phyloP scores from a whole-genome alignment of 2,113 vertebrate species.

The Helogale parvula region DNA sequence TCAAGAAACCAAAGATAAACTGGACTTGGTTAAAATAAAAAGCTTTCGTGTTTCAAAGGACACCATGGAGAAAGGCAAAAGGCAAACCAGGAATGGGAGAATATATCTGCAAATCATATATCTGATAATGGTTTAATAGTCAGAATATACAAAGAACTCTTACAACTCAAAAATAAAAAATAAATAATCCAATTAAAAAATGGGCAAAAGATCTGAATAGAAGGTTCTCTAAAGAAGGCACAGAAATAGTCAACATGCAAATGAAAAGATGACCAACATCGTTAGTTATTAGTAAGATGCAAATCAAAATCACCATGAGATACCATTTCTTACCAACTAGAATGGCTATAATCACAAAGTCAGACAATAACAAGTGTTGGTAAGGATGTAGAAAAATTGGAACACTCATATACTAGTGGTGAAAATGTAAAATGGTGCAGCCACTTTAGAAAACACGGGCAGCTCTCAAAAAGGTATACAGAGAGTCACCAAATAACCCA shows the following conservation, averaged over 20 bases:
- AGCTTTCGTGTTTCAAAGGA: neutral
- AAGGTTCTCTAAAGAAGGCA: neutral
- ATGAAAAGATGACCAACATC: conserved; percentile 11
- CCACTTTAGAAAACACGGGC: conserved; percentile 6
- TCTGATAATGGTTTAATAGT: neutral
- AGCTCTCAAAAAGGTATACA: conserved; percentile 44
- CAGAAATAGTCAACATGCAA: neutral
- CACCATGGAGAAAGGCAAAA: conserved; percentile 51
- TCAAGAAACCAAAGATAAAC: conserved; percentile 12
- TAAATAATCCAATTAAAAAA: neutral
- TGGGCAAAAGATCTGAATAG: neutral
- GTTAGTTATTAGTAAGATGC: neutral
- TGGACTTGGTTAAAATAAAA: conserved; percentile 4
- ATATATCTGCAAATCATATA: neutral
- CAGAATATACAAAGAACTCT: neutral
- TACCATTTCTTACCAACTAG: neutral
- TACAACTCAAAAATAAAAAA: neutral
- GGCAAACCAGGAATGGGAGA: neutral
- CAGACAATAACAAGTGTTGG: neutral
- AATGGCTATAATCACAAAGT: neutral
- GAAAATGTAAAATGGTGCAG: neutral
- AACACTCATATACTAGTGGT: neutral
- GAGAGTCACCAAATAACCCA: neutral
- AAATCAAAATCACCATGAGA: neutral
- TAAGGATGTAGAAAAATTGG: neutral